Evolutionary conservation across 2,113 vertebrate species (phyloP).

Genomic region (Prietella phreatophila): DNA sequence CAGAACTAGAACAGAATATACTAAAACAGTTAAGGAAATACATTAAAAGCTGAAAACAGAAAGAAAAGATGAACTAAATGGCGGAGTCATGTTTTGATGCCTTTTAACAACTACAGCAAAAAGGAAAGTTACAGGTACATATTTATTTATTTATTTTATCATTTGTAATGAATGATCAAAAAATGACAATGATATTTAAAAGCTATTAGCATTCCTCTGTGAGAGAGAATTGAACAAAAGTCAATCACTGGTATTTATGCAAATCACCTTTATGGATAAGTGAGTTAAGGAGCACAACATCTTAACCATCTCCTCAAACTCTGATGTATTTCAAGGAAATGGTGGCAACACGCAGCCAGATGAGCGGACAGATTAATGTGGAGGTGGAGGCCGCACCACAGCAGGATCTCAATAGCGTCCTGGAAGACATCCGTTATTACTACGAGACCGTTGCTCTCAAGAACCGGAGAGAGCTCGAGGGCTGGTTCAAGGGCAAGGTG

Average conservation of each 20-base stretch:
- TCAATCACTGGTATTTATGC: neutral
- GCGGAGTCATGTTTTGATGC: neutral
- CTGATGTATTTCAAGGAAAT: constrained; percentile 63
- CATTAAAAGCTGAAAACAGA: neutral
- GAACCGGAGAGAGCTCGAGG: constrained; percentile 75
- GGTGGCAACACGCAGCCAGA: constrained; percentile 59
- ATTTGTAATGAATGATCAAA: no score
- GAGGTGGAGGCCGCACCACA: constrained; percentile 72
- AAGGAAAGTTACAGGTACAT: neutral
- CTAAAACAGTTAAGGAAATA: neutral
- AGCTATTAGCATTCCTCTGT: neutral
- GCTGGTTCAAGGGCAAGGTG: constrained; percentile 70
- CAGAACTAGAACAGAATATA: neutral
- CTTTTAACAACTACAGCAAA: neutral
- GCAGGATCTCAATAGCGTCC: constrained; percentile 57
- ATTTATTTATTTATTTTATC: neutral
- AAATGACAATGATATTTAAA: neutral
- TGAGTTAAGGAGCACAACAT: neutral
- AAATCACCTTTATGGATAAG: neutral
- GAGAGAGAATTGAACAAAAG: neutral
- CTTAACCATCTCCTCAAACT: neutral
- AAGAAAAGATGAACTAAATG: no score
- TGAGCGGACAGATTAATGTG: constrained; percentile 74
- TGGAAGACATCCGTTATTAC: constrained; percentile 76
- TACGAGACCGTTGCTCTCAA: constrained; percentile 79